A percentile compares a stretch with the other conserved stretches of the same genome.
These are phyloP conservation scores for Mastigias papua DNA, from an alignment of 30 jellyfish, hydroid and myxozoan genomes.

Conservation along the genomic window DNA sequence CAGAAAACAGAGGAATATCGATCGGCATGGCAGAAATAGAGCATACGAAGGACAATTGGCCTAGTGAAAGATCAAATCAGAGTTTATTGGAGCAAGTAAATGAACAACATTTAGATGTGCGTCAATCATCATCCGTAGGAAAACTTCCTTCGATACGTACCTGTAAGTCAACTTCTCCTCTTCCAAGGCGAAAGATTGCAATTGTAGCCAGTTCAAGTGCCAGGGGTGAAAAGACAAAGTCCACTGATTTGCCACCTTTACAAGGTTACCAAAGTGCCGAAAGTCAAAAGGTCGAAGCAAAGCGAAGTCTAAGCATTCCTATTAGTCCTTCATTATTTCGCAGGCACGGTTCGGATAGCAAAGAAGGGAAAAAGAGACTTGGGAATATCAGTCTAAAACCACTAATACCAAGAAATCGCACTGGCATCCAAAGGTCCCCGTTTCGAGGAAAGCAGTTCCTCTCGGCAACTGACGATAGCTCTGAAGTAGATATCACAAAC, in stretches of 20 bases:
- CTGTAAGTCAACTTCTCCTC: neutral
- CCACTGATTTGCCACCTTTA: slow-evolving; percentile 7
- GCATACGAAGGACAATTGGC: neutral
- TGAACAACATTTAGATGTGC: neutral
- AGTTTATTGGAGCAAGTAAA: neutral
- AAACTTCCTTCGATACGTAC: slow-evolving; percentile 2
- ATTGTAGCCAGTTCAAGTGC: neutral
- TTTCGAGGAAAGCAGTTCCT: neutral
- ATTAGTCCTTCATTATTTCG: neutral
- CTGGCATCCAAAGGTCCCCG: neutral
- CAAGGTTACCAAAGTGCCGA: neutral
- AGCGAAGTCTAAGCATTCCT: slow-evolving; percentile 18
- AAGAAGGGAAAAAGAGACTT: neutral
- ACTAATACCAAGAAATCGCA: neutral
- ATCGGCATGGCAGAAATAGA: neutral
- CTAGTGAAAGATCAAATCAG: neutral
- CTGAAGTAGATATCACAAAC: neutral
- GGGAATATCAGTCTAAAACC: slow-evolving; percentile 20
- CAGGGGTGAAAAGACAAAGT: neutral
- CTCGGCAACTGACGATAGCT: neutral
- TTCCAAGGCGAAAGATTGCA: slow-evolving; percentile 10
- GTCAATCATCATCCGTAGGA: neutral
- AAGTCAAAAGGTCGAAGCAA: neutral
- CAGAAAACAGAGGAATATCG: neutral
- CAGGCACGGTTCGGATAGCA: neutral